Evolutionary conservation across 2,888 invertebrate species (phyloP), one percentile per base, ranked within the genome.

Genomic region (Cyclophora punctaria): DNA sequence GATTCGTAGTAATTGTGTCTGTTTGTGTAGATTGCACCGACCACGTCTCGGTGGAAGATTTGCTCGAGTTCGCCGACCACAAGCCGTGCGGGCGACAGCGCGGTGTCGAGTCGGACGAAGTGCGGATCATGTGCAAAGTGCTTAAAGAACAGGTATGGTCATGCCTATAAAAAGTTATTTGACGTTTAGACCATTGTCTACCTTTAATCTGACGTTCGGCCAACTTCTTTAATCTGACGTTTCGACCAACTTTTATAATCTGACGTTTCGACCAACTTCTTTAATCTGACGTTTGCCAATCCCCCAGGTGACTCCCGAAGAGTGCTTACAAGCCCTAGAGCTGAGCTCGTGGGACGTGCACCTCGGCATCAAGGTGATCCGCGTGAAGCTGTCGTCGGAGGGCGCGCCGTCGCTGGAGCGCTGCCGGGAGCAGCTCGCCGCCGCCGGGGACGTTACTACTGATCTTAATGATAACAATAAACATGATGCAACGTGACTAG

Each of bases 1-100:
- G 7, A n/a, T 47, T 48, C 4, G 5, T 7, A 7, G 6, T 41
- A 7, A 7, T 43, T 34, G 40, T 40, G 3, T 7, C 3, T 37
- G 40, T 20, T 52, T 4, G 47, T 49, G 52, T 67, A 75, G 71
- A 90, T 63, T 90, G 93, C 58, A 60, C 73, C 46, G 96, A 96
- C 70, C 94, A 96, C 63, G 97, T 97, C 1, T 96, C 96, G 46
- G 97, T 96, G 65, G 97, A 97, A 76, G 97, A 97, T 83, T 84
- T 97, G 51, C 79, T 97, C 49, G 96, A 97, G 74, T 97, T 97
- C 71, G 95, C 96, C 0, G 93, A 94, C 73, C 92, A 93, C 62
- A 94, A 94, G 57, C 96, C 96, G 0, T 94, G 93, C 62, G 95
- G 96, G 0, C 91, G 93, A 44, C 95, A 95, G 46, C 91, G 95